These are phyloP conservation scores for Coryphaenoides rupestris DNA, from an alignment of 2,113 vertebrate genomes.

Conservation along the genomic window DNA sequence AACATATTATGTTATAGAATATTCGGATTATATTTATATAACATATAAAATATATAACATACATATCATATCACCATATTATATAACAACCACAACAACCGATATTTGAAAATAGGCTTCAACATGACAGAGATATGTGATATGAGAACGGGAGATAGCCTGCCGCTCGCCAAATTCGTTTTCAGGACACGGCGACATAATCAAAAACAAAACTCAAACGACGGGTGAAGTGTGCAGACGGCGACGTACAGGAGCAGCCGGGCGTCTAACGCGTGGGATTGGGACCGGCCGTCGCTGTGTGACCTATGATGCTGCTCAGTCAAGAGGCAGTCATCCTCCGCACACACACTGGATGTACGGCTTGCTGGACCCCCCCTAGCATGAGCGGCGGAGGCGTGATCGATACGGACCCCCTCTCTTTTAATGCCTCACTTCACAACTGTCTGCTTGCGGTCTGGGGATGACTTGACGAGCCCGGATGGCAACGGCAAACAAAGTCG, in stretches of 20 bases:
- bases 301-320: constrained; percentile 63
- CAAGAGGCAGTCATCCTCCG: constrained; percentile 66
- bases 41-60: too few species aligned
- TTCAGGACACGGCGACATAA: too few species aligned
- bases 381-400: constrained; percentile 54
- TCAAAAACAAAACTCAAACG: not conserved
- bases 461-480: constrained; percentile 50
- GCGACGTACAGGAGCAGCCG: constrained; percentile 7
- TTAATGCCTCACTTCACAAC: constrained; percentile 68
- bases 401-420: constrained; percentile 67
- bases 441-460: constrained; percentile 49
- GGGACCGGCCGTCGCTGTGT: constrained; percentile 51
- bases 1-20: too few species aligned
- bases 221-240: constrained; percentile 20
- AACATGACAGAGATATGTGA: too few species aligned
- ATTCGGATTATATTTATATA: too few species aligned
- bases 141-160: too few species aligned
- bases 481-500: constrained; percentile 58
- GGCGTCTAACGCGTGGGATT: constrained; percentile 39
- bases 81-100: too few species aligned
- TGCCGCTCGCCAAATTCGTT: too few species aligned
- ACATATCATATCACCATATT: too few species aligned
- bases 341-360: constrained; percentile 65
- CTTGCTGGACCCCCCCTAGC: constrained; percentile 58
- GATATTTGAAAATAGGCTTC: too few species aligned